Evolutionary conservation across 2,113 vertebrate genomes (phyloP).

Genomic region (Myiozetetes cayanensis): DNA sequence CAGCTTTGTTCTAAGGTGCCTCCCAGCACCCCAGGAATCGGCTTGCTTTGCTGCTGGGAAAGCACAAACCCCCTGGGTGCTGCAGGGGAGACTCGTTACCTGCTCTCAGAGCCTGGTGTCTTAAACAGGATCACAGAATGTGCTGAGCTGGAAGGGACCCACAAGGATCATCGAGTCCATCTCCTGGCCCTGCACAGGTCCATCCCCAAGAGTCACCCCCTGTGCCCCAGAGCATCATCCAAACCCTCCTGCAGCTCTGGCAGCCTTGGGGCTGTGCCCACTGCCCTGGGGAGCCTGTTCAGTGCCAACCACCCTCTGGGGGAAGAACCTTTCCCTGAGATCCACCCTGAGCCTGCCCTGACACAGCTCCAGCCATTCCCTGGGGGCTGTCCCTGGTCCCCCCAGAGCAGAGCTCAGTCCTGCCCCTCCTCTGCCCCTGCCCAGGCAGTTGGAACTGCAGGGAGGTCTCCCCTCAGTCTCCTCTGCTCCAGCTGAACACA

Average conservation of each 20-base stretch:
- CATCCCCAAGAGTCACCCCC: neutral
- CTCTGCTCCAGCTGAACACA: neutral
- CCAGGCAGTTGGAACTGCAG: neutral
- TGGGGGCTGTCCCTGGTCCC: neutral
- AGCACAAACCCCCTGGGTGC: fast-evolving
- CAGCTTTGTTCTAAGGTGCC: neutral
- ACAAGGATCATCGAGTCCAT: neutral
- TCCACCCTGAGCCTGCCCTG: neutral
- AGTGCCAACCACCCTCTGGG: neutral
- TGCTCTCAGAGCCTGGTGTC: fast-evolving
- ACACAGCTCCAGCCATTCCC: neutral
- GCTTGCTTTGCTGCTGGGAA: neutral
- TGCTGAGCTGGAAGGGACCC: neutral
- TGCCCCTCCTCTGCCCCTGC: neutral
- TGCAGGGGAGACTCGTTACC: neutral
- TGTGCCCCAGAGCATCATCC: neutral
- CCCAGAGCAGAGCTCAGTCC: neutral
- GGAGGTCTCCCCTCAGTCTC: neutral
- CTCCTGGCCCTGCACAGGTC: neutral
- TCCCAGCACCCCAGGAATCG: neutral
- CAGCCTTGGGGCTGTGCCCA: neutral
- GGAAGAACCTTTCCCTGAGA: neutral
- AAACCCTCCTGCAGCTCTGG: too few species aligned
- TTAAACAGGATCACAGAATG: neutral
- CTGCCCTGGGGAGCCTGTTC: neutral